Evolutionary conservation across 2,113 vertebrate genomes (phyloP), one percentile per base, ranked within the genome.

Genomic region (Rhagologus leucostigma): DNA sequence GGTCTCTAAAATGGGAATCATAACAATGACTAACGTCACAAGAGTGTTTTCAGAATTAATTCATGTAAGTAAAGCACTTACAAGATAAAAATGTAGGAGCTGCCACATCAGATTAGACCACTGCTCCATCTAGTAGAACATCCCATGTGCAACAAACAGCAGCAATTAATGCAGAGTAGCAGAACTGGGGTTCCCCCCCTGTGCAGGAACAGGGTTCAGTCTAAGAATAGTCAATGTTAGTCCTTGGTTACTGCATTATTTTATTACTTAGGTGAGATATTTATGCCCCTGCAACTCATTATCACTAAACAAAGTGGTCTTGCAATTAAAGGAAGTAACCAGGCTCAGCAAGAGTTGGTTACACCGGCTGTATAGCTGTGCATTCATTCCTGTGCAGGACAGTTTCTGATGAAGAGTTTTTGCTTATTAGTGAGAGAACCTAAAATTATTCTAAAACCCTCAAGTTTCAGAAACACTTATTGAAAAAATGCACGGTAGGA

Each of bases 1-100:
- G 91, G 87, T 95, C 96, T 96, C 93, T 93, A 94, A 95, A 97
- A 97, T 95, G 94, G 91, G 96, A 97, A 95, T 96, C 87, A 19
- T 89, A 97, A 96, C 96, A 96, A 97, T 87, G 84, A 96, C 68
- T 93, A 96, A 96, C 73, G 22, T 90, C 95, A 95, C 95, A 89
- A 57, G 93, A 92, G 95, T 91, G 87, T 96, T 96, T 97, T 79
- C 91, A 96, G 81, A 96, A 95, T 92, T 95, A 95, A 96, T 93
- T 95, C 84, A 77, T 92, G 57, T 84, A 94, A 92, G 90, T 84
- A 93, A 96, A 95, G 84, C 89, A 90, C 57, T 96, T 82, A 89
- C 71, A 95, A 86, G 88, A 96, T 39, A 95, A 89, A 96, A 92
- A 96, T 9, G 77, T 79, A 93, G 81, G 67, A 95, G 78, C 87